phyloP scores from a whole-genome alignment of 1,140 invertebrate genomes.

The Macrobrachium rosenbergii region DNA sequence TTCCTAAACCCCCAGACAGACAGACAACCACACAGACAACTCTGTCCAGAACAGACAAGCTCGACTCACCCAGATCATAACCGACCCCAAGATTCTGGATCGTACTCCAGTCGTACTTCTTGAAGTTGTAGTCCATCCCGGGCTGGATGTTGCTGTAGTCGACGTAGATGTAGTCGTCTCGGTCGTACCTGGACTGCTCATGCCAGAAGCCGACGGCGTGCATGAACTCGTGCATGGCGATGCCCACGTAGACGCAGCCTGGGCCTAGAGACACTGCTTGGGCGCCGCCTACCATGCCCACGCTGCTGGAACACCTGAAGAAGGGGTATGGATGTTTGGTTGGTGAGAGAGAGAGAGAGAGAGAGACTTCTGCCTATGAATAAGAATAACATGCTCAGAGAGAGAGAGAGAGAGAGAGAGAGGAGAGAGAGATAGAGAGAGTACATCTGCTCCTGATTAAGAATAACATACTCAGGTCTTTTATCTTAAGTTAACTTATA shows the following conservation, averaged over 20 bases:
- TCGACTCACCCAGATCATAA: constrained; percentile 73
- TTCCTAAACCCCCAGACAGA: no score
- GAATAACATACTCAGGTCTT: no score
- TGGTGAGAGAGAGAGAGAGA: no score
- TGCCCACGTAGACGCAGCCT: constrained; percentile 75
- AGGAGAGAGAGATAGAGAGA: no score
- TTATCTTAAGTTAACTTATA: no score
- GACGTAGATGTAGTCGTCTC: constrained; percentile 73
- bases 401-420: no score
- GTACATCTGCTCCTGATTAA: no score
- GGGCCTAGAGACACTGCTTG: constrained; percentile 69
- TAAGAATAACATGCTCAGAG: no score
- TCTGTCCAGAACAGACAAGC: no score
- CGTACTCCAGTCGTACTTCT: constrained; percentile 69
- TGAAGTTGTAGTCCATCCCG: constrained; percentile 72
- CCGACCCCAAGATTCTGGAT: constrained; percentile 71
- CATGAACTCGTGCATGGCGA: constrained; percentile 28
- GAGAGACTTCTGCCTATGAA: no score
- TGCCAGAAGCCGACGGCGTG: constrained; percentile 77
- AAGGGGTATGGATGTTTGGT: no score
- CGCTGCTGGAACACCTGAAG: constrained; percentile 15
- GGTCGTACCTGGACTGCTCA: constrained; percentile 85
- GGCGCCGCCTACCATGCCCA: not conserved
- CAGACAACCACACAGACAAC: no score
- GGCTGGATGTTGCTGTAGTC: constrained; percentile 50